Evolutionary conservation across 2,888 invertebrate species (phyloP), one percentile per base, ranked within the genome.

Genomic region (Meloe dianella): DNA sequence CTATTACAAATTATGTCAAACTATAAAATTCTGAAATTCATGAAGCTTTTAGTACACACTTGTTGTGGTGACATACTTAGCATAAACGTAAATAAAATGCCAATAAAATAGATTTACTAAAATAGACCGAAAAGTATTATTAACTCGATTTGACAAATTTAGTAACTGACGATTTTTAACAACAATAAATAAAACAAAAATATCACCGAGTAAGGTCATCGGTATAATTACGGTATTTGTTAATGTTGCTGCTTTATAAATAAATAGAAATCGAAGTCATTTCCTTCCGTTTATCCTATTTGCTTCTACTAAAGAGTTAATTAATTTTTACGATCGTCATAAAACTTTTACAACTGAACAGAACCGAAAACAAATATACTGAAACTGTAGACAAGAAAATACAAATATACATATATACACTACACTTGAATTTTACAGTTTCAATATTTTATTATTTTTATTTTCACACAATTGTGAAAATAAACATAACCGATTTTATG

Each of bases 261-360:
- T 35, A 32, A 38, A 27, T 17, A 60, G 38, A 41, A 59, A 35
- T 24, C 60, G 60, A 60, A 20, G 1, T 41, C 6, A 22, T 60
- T 30, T 22, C 20, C 14, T 54, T 54, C 14, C 24, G 24, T 27
- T 27, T 27, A 54, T 27, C 5, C 22, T 14, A 8, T 24, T 54
- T 27, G 12, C 20, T n/a, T 41, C 22, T 20, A 60, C 56, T 32
- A 30, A 30, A 60, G 51, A 27, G 54, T 57, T 64, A 63, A 67
- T 67, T 67, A 64, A 35, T 61, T 60, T 64, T 63, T 63, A 67
- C 30, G 63, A 63, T 38, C 2, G 29, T 22, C 57, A 51, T 63
- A 63, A 63, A 67, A 38, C 58, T 32, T 67, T 67, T 67, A 67
- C 41, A 57, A 51, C 17, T 41, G 10, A 35, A 61, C 9, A 57